Percentiles rank a stretch among this genome's conserved stretches.
These are phyloP conservation scores for Caerostris extrusa DNA, from an alignment of 1,140 invertebrate genomes.

Conservation along the genomic window DNA sequence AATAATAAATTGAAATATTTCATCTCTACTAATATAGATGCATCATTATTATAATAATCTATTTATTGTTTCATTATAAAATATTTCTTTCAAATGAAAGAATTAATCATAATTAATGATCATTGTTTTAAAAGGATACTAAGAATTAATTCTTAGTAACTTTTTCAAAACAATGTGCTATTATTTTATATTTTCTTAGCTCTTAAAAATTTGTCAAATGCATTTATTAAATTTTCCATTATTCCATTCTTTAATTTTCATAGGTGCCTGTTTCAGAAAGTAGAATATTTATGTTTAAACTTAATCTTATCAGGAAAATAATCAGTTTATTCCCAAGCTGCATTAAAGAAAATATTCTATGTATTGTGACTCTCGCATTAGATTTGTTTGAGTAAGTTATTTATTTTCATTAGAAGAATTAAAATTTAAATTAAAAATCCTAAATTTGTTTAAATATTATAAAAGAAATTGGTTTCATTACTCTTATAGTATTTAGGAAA, in stretches of 20 bases:
- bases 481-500: not conserved
- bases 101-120: too few species aligned
- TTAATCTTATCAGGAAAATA: constrained; percentile 6
- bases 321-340: not conserved
- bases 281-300: not conserved
- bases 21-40: too few species aligned
- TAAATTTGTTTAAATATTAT: not conserved
- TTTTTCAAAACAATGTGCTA: too few species aligned
- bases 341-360: not conserved
- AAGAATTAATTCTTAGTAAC: too few species aligned
- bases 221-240: not conserved
- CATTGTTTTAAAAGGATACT: too few species aligned
- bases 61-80: too few species aligned
- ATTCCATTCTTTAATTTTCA: not conserved
- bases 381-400: not conserved
- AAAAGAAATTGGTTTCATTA: not conserved
- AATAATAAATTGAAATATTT: too few species aligned
- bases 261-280: not conserved
- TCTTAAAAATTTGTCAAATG: too few species aligned
- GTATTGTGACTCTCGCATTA: not conserved
- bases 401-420: not conserved
- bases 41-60: too few species aligned
- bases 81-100: too few species aligned
- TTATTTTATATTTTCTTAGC: too few species aligned
- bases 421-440: not conserved